Evolutionary conservation across 2,113 vertebrate species (phyloP).

Genomic region (Nesogale talazaci): DNA sequence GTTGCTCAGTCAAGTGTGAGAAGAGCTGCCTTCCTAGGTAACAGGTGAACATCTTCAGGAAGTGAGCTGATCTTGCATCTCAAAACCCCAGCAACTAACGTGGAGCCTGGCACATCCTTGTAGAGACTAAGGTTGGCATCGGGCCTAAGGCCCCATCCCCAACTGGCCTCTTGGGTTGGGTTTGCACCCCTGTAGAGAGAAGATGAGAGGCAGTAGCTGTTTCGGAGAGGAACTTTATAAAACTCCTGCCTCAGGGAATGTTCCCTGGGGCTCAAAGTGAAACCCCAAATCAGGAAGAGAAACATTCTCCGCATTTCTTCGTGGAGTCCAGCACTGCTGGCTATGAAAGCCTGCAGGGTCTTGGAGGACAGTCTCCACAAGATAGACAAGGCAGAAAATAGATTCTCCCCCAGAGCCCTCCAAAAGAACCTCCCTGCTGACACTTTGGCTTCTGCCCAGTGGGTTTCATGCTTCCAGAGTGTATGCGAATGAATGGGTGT

Average conservation of each 20-base stretch:
- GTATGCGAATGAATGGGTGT: not conserved
- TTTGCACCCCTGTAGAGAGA: not conserved
- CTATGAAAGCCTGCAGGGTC: not conserved
- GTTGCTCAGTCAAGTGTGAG: not conserved
- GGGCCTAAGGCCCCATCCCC: not conserved
- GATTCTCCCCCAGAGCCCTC: not conserved
- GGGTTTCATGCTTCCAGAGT: not conserved
- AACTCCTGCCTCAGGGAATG: not conserved
- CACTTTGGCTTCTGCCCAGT: not conserved
- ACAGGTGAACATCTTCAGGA: not conserved
- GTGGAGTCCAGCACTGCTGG: not conserved
- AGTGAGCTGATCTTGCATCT: not conserved
- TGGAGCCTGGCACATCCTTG: not conserved
- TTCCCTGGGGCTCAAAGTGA: not conserved
- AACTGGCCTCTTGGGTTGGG: not conserved
- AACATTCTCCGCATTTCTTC: not conserved
- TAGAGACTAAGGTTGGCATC: not conserved
- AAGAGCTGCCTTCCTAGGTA: not conserved
- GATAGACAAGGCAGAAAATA: not conserved
- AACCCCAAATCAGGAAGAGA: not conserved
- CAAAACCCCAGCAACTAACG: not conserved
- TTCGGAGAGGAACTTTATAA: not conserved
- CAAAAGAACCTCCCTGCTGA: not conserved
- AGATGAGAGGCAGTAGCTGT: slow-evolving; percentile 2
- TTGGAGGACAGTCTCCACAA: not conserved